Base-by-base conservation (phyloP, 2,888 invertebrate species). In the Ernsta delagoae region DNA sequence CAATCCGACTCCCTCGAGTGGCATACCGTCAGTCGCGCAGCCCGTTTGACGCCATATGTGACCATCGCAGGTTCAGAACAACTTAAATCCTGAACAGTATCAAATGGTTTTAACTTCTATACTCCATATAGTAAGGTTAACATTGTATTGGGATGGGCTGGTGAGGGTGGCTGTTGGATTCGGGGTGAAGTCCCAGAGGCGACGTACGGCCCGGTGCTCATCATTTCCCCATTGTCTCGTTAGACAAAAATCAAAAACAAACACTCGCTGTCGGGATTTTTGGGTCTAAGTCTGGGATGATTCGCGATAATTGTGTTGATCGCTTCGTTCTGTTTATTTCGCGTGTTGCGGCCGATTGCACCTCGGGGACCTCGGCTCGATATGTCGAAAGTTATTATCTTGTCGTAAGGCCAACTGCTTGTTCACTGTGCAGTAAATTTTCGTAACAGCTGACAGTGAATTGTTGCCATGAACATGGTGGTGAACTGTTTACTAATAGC, bases 171-270 rank as follows among this genome's bases (percentile, higher is more conserved):
- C 82, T 80, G 79, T 76, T 76, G 80, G 84, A 79, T 82, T 43
- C 86, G 84, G 92, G 91, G 92, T 88, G 87, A 89, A 87, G 81
- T 92, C 92, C 92, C 92, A 90, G 78, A 89, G 91, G 93, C 86
- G 83, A 86, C 85, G 88, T 88, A 83, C 84, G 80, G 86, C 86
- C 82, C 89, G 83, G 86, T 85, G 89, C 91, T 93, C 93, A 92
- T 92, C 93, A 92, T 92, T 92, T 92, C 92, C 93, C 93, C 90
- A 93, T 93, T 93, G 93, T 92, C 92, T 92, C 92, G 92, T 92
- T 93, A 92, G 89, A 92, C 92, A 92, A 92, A 93, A 93, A 93
- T 92, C 92, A 92, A 92, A 92, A 91, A 92, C 91, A 93, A 92
- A 92, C 92, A 92, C 87, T 87, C 86, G 75, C 83, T 81, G 82